Base-by-base conservation (phyloP, 2,888 invertebrate species). In the Criorhina ranunculi region DNA sequence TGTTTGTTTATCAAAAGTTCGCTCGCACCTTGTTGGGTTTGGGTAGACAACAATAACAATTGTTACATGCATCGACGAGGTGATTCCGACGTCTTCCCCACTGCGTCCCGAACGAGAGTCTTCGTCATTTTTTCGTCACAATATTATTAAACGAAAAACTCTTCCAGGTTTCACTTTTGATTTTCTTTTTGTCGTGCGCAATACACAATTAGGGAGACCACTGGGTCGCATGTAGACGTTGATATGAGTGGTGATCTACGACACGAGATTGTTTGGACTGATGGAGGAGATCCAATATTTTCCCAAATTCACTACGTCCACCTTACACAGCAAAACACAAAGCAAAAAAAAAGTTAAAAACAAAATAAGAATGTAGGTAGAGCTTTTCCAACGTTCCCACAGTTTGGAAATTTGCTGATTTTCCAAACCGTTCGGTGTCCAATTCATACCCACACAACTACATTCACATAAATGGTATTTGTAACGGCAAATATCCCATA, bases 331-430 rank as follows among this genome's bases (percentile, higher is more conserved):
- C 24, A 4, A 24, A 4, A 24, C 24, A 24, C n/a, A 24, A 24
- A 3, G 24, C 24, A 6, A 44, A 42, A 35, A 42, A 33, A 35
- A 55, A n/a, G 1, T 31, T 15, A 55, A 69, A n/a, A 73, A 62
- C 40, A 75, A 11, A 46, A 75, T 11, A 31, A 31, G 62, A 51
- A 64, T 53, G 49, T 49, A 44, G 31, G 9, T 29, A 67, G 42
- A 46, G 62, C 57, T 57, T 76, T 81, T 55, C 33, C 31, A 69
- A 76, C 73, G 73, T 83, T 83, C 83, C 83, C 83, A 83, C 83
- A 79, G 73, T 75, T 69, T 35, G 46, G 7, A 51, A 60, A 83
- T 72, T 51, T 62, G 83, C 79, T 83, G 78, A 83, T 33, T 31
- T 62, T 64, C 29, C 51, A 64, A 57, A 11, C 12, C 2, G 24